These are phyloP conservation scores for Salmo trutta DNA, from an alignment of 2,797 vertebrate genomes.

Conservation along the genomic window DNA sequence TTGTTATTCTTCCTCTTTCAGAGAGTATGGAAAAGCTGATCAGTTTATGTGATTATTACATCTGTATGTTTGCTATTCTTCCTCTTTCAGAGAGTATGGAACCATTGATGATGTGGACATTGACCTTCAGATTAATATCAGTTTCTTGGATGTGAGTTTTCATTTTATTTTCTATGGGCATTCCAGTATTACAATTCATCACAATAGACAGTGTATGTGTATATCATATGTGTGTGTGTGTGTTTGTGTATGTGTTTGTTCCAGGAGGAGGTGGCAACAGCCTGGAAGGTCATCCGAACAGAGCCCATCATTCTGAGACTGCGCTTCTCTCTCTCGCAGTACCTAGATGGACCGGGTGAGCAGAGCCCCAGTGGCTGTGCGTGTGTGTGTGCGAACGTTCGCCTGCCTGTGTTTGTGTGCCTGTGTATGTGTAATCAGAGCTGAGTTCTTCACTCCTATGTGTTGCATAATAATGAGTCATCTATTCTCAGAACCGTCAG, in stretches of 20 bases:
- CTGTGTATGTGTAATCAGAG: constrained; percentile 21
- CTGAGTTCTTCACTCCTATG: constrained; percentile 11
- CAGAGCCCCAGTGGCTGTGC: constrained; percentile 19
- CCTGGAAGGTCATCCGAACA: constrained; percentile 98
- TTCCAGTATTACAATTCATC: constrained; percentile 21
- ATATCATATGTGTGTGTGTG: not conserved
- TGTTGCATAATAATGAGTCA: constrained; percentile 34
- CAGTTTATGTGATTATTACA: constrained; percentile 1
- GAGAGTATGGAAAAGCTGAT: constrained; percentile 61
- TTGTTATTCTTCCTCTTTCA: constrained; percentile 47
- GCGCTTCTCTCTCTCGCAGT: constrained; percentile 97
- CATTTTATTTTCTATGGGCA: constrained; percentile 8
- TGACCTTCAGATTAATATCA: constrained; percentile 95
- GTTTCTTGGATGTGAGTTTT: constrained; percentile 94
- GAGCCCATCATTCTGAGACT: constrained; percentile 95
- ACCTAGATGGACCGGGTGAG: constrained; percentile 98
- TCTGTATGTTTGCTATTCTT: constrained; percentile 8
- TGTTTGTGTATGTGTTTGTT: constrained; percentile 37
- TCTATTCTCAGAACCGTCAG: constrained; percentile 87
- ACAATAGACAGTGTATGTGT: not conserved
- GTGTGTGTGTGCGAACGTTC: not conserved
- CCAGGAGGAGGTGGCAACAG: constrained; percentile 98
- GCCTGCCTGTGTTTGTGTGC: not conserved
- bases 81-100: constrained; percentile 87
- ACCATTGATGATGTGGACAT: constrained; percentile 98